Evolutionary conservation across 2,113 vertebrate genomes (phyloP), one percentile per base, ranked within the genome.

Genomic region (Nothocercus nigrocapillus): DNA sequence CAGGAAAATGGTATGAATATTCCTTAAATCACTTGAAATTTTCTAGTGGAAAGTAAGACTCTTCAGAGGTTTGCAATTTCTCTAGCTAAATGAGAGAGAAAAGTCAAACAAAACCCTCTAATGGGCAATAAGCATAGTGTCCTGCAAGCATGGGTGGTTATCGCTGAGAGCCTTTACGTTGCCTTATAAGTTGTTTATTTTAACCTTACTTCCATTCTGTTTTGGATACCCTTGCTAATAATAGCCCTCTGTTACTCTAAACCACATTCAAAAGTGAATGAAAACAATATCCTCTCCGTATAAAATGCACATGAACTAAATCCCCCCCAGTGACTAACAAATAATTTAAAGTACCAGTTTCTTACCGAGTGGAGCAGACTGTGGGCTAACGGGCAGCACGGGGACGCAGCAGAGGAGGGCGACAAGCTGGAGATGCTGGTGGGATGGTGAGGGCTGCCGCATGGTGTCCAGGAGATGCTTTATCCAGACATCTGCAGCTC

Each of bases 291-390:
- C 36, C 63, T 78, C 82, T 49, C 75, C 18, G 34, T 83, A 91
- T 56, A 63, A 63, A 94, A 72, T 10, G 45, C 58, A 67, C 72
- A n/a, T 17, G 40, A 96, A 36, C 79, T 73, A 70, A 5, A 5
- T 59, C 44, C 74, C 90, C 88, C 66, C 45, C 28, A 61, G 59
- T 30, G 6, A 76, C 54, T 78, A 38, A 44, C 69, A 81, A 78
- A 75, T 38, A 87, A 94, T 90, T 88, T 61, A 95, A 95, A 94
- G 56, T 62, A 53, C 77, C 77, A 78, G 90, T 89, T 90, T 85
- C 97, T 97, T 96, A 96, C 96, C 97, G 79, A 93, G 15, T 40
- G 73, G 66, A 9, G 58, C 73, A 79, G 95, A 54, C 66, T 82
- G 84, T 27, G 68, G 34, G 51, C 66, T 92, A 44, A 86, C 30